phyloP scores from a whole-genome alignment of 1,140 invertebrate species.

The Cotesia glomerata region DNA sequence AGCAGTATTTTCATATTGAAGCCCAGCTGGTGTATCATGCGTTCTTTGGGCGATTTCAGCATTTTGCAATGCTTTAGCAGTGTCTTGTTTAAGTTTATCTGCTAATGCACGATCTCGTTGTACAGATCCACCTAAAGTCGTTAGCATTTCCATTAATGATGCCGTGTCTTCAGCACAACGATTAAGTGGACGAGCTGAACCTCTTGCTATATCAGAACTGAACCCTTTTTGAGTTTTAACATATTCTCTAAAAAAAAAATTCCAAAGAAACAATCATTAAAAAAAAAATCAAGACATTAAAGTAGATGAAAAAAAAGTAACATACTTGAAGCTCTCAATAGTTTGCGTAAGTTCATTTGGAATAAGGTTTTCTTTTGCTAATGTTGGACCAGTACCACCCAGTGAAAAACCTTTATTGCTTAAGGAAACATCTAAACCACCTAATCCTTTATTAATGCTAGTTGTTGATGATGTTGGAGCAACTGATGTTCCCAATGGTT shows the following conservation, averaged over 20 bases:
- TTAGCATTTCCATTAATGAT: constrained; percentile 71
- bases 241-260: constrained; percentile 71
- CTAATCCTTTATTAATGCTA: constrained; percentile 65
- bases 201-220: constrained; percentile 81
- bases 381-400: constrained; percentile 65
- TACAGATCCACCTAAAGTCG: constrained; percentile 68
- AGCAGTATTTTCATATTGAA: constrained; percentile 80
- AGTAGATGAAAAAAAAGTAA: constrained; percentile 25
- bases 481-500: constrained; percentile 42
- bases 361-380: constrained; percentile 74
- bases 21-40: constrained; percentile 75
- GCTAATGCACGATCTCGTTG: constrained; percentile 70
- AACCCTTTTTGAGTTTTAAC: constrained; percentile 83
- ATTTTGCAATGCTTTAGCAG: constrained; percentile 75
- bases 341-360: constrained; percentile 74
- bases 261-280: constrained; percentile 56
- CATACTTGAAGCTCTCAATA: constrained; percentile 67
- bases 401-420: constrained; percentile 64
- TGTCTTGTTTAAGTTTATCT: constrained; percentile 76
- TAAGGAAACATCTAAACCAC: constrained; percentile 69
- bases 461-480: constrained; percentile 48
- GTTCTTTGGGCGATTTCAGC: constrained; percentile 81
- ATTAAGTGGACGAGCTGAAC: constrained; percentile 72
- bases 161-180: constrained; percentile 70
- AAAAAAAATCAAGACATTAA: constrained; percentile 2